Conservation (phyloP, 2,113 vertebrate genomes). For the Mastomys natalensis region DNA sequence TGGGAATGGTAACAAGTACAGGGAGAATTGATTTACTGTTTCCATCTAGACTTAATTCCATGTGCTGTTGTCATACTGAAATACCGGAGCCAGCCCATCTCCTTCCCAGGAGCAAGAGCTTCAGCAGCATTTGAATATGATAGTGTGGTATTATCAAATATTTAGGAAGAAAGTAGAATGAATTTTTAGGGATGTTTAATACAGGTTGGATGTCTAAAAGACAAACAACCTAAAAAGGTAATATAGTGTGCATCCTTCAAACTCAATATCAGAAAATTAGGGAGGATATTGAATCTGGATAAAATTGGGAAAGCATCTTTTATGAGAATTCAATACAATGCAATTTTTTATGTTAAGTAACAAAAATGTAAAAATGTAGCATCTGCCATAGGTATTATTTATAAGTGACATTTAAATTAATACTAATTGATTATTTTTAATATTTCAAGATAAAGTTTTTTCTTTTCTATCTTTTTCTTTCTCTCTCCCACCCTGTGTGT, state of each 20-base stretch:
- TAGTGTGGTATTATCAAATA: constrained; percentile 12
- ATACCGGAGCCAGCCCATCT: constrained; percentile 65
- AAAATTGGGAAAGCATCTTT: constrained; percentile 58
- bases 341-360: constrained; percentile 28
- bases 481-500: not conserved
- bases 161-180: constrained; percentile 63
- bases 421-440: not conserved
- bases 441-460: constrained; percentile 8
- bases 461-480: not conserved
- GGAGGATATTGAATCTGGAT: not conserved
- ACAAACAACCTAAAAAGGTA: not conserved
- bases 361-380: not conserved
- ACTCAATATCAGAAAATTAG: constrained; percentile 16
- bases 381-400: not conserved
- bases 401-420: not conserved
- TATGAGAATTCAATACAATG: constrained; percentile 50
- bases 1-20: constrained; percentile 57
- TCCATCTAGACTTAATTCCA: constrained; percentile 77
- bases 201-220: constrained; percentile 62
- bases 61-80: constrained; percentile 60
- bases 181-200: constrained; percentile 64
- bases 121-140: constrained; percentile 68
- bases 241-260: constrained; percentile 8
- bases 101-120: not conserved
- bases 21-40: constrained; percentile 23